Percentiles rank a stretch among this genome's conserved stretches.
These are phyloP conservation scores for Netelia virgata DNA, from an alignment of 2,888 invertebrate genomes.

Conservation along the genomic window DNA sequence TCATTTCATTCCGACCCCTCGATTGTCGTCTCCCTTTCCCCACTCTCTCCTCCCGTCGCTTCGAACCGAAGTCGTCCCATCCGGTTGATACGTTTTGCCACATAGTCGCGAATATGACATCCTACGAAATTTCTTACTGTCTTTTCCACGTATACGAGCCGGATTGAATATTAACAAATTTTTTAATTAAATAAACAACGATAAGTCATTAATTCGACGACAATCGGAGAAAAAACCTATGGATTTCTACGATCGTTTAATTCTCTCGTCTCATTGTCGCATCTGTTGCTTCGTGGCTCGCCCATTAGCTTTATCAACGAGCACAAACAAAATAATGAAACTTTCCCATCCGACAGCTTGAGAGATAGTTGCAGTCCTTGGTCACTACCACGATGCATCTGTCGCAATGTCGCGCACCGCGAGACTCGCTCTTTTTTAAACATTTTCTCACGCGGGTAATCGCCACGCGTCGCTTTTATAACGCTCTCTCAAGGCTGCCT, in stretches of 20 bases:
- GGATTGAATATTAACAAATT: neutral
- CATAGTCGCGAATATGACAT: neutral
- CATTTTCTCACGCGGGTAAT: neutral
- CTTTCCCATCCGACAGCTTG: conserved; percentile 49
- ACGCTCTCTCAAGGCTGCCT: too few species aligned
- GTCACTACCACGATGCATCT: neutral
- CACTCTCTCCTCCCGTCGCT: conserved; percentile 5
- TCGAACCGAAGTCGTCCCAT: conserved; percentile 17
- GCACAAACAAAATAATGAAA: neutral
- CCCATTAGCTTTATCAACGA: conserved; percentile 23
- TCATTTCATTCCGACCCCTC: conserved; percentile 74
- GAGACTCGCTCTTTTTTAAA: neutral
- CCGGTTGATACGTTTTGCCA: neutral
- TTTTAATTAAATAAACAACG: too few species aligned
- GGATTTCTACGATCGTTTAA: neutral
- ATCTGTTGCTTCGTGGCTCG: conserved; percentile 28
- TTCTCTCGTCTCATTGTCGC: conserved; percentile 28
- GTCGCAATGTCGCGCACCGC: neutral
- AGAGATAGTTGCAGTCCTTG: conserved; percentile 50
- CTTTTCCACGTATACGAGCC: neutral
- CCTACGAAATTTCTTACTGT: neutral
- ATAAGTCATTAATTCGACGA: neutral
- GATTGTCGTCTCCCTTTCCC: conserved; percentile 39
- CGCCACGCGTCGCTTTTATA: too few species aligned
- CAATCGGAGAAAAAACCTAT: neutral